These are phyloP conservation scores for Myrmecophaga tridactyla DNA, from an alignment of 2,113 vertebrate species.

Conservation along the genomic window DNA sequence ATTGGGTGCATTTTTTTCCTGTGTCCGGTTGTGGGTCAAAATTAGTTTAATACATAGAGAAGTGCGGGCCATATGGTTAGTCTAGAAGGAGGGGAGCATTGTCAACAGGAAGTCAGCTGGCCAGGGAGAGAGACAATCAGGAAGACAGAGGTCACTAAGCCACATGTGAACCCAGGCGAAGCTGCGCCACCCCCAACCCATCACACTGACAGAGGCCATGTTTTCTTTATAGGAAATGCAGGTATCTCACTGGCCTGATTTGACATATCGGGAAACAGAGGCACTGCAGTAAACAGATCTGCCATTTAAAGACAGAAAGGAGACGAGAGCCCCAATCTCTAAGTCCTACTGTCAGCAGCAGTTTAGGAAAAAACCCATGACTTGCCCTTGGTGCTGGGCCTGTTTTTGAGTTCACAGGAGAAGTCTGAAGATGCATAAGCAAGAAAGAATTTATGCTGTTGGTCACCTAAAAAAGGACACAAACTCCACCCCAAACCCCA, in stretches of 20 bases:
- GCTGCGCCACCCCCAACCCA: not conserved
- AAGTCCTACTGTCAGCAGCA: not conserved
- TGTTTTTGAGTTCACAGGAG: not conserved
- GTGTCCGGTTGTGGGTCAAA: not conserved
- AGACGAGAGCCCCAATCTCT: not conserved
- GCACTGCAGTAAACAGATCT: not conserved
- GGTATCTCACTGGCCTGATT: not conserved
- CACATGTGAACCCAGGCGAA: not conserved
- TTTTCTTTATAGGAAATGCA: constrained; percentile 23
- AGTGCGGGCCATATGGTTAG: not conserved
- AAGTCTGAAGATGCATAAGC: constrained; percentile 17
- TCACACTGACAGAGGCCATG: not conserved
- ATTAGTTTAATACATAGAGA: constrained; percentile 36
- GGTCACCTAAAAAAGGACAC: constrained; percentile 33
- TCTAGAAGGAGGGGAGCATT: not conserved
- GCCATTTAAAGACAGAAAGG: not conserved
- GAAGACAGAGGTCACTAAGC: not conserved
- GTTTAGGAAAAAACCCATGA: not conserved
- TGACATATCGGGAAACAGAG: not conserved
- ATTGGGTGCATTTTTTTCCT: constrained; percentile 24
- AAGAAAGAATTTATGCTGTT: constrained; percentile 22
- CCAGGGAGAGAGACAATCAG: not conserved
- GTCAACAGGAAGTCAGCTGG: constrained; percentile 67
- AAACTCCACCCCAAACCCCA: constrained; percentile 28
- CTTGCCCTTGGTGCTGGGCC: not conserved